Evolutionary conservation across 2,888 invertebrate species (phyloP), one percentile per base, ranked within the genome.

Genomic region (Chrysina gloriosa): DNA sequence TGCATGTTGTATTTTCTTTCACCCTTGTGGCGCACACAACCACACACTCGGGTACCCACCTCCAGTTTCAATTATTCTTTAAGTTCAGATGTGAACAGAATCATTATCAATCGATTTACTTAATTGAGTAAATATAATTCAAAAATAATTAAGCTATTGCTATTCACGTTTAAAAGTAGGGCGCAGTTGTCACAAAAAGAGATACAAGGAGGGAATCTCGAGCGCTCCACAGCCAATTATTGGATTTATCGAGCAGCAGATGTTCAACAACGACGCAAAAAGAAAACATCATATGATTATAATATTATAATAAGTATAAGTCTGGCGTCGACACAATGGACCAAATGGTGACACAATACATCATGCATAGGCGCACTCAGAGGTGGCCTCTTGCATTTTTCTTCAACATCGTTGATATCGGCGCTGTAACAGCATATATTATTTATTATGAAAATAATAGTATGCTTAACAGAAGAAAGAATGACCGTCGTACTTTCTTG

Each of bases 301-400:
- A 21, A 21, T 73, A 68, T 71, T 74, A 73, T 42, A 75, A 76
- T 67, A 65, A 67, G 65, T 65, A 52, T 11, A 75, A 75, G 67
- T 50, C 58, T 67, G 71, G 71, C 5, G 72, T 74, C 1, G 72
- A 71, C 45, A 71, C 63, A 2, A 73, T 72, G 73, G 73, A 74
- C 48, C 70, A 71, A 64, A n/a, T n/a, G n/a, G n/a, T n/a, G n/a
- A n/a, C n/a, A n/a, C n/a, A n/a, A n/a, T n/a, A n/a, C n/a, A n/a
- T n/a, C n/a, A n/a, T n/a, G n/a, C n/a, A n/a, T n/a, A n/a, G n/a
- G n/a, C n/a, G n/a, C n/a, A n/a, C n/a, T n/a, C n/a, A n/a, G n/a
- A n/a, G n/a, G n/a, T n/a, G n/a, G n/a, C n/a, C n/a, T n/a, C n/a
- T n/a, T n/a, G 72, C 73, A 19, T 70, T 71, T 1, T 68, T 70